phyloP scores from a whole-genome alignment of 2,113 vertebrate species.

The Polyodon spathula region DNA sequence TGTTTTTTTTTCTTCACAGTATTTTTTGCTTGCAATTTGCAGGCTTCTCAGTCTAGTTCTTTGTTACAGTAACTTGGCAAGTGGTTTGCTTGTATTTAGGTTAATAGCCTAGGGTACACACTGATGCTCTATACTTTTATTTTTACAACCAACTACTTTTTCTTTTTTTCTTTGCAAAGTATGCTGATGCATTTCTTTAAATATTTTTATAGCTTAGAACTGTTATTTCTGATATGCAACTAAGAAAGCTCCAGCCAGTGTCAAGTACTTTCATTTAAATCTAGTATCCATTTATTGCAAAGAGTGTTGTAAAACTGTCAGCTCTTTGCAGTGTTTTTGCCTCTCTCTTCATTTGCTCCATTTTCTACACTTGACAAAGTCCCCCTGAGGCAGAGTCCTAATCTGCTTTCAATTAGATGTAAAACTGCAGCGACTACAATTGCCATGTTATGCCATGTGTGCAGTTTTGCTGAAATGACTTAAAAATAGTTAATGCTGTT shows the following conservation, averaged over 20 bases:
- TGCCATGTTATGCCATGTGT: neutral
- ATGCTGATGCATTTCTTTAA: too few relatives aligned
- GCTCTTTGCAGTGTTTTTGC: slow-evolving; percentile 62
- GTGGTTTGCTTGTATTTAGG: too few relatives aligned
- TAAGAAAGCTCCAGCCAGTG: neutral
- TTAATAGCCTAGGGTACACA: too few relatives aligned
- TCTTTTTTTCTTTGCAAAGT: too few relatives aligned
- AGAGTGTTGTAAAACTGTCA: slow-evolving; percentile 73
- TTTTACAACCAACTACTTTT: too few relatives aligned
- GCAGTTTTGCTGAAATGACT: too few relatives aligned
- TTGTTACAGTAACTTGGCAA: too few relatives aligned
- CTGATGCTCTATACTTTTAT: too few relatives aligned
- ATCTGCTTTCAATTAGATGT: slow-evolving; percentile 79
- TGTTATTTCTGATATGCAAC: neutral
- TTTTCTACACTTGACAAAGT: slow-evolving; percentile 71
- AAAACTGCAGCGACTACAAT: slow-evolving; percentile 56
- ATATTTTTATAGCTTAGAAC: too few relatives aligned
- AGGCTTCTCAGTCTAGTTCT: too few relatives aligned
- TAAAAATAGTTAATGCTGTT: slow-evolving; percentile 4
- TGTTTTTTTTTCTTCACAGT: slow-evolving; percentile 25
- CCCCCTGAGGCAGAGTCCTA: slow-evolving; percentile 71
- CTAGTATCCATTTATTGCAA: slow-evolving; percentile 60
- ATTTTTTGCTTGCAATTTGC: too few relatives aligned
- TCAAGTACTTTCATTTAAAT: slow-evolving; percentile 43
- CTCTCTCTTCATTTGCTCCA: slow-evolving; percentile 62